Evolutionary conservation across 2,113 vertebrate genomes (phyloP), one percentile per base, ranked within the genome.

Genomic region (Brachyhypopomus occidentalis): DNA sequence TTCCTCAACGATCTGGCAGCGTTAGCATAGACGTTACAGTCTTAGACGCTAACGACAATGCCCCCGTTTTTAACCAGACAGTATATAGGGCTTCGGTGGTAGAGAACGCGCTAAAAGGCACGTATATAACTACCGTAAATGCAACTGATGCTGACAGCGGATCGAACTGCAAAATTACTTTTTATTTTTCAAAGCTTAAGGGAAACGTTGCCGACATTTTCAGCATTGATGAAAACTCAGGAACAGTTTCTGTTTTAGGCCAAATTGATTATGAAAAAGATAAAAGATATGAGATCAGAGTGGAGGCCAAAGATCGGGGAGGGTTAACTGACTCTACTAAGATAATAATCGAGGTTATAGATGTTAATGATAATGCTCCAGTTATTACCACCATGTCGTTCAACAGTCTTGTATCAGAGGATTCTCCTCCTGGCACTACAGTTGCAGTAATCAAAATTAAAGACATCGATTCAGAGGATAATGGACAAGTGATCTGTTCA

Each of bases 361-460:
- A 93, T 83, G 86, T 89, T 12, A 94, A 93, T 83, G 91, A 94
- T 60, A 94, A 90, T 66, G 77, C 74, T 2, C 92, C 91, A 22
- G 81, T 89, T 4, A 87, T 93, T 66, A 90, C 74, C 16, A 75
- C 92, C 4, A 89, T 79, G 25, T 89, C 80, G 7, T 70, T 70
- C 11, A 70, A 38, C 66, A 70, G 66, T 41, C 9, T n/a, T 41
- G 59, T 92, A 72, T 77, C 71, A 19, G 89, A 89, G 25, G 34
- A 85, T 16, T 72, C 62, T 11, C 45, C 36, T 20, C 14, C 81
- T 34, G 86, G 81, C 30, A 89, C 78, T 45, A 72, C 86, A 11
- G 30, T 88, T 64, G 72, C 66, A 0, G 66, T 89, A 59, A 79
- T 85, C 38, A 89, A 87, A 79, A 81, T 83, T 23, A 79, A 86